Evolutionary conservation across 2,113 vertebrate species (phyloP).

Genomic region (Nanorana parkeri): DNA sequence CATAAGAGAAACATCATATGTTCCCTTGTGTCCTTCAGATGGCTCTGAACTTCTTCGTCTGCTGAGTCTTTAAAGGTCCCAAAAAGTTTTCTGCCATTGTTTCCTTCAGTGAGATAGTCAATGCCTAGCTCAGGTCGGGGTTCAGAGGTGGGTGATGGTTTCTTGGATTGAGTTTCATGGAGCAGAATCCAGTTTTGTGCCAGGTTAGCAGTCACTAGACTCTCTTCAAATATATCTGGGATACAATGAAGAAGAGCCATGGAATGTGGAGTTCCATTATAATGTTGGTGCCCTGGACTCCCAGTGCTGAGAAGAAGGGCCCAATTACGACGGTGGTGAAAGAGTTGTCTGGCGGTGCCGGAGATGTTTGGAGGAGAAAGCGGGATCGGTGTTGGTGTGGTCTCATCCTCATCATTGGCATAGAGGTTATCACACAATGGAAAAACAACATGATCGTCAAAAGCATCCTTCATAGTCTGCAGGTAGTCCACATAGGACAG

Average conservation of each 20-base stretch:
- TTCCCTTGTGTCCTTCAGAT: constrained; percentile 25
- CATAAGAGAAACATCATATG: constrained; percentile 60
- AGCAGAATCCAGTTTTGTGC: constrained; percentile 57
- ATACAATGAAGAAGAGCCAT: constrained; percentile 61
- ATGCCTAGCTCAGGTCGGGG: fast-evolving
- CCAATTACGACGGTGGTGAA: constrained; percentile 58
- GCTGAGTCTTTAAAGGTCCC: fast-evolving
- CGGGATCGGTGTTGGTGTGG: background rate
- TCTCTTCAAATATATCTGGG: constrained; percentile 63
- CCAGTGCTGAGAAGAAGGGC: constrained; percentile 61
- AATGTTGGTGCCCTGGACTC: constrained; percentile 26
- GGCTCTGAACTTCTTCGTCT: fast-evolving
- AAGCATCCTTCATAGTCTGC: constrained; percentile 59
- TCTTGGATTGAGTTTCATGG: constrained; percentile 50
- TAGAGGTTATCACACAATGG: constrained; percentile 66
- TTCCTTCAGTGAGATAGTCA: background rate
- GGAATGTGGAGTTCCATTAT: background rate
- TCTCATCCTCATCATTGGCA: background rate
- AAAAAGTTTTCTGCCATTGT: fast-evolving
- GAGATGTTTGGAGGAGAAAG: constrained; percentile 56
- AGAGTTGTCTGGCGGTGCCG: constrained; percentile 56
- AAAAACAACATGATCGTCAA: constrained; percentile 59
- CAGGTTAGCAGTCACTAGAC: constrained; percentile 53
- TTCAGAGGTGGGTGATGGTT: background rate
- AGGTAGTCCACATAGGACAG: constrained; percentile 64